A percentile compares a stretch with the other conserved stretches of the same genome.
phyloP scores from a whole-genome alignment of 2,113 vertebrate genomes.

The Psettodes erumei region DNA sequence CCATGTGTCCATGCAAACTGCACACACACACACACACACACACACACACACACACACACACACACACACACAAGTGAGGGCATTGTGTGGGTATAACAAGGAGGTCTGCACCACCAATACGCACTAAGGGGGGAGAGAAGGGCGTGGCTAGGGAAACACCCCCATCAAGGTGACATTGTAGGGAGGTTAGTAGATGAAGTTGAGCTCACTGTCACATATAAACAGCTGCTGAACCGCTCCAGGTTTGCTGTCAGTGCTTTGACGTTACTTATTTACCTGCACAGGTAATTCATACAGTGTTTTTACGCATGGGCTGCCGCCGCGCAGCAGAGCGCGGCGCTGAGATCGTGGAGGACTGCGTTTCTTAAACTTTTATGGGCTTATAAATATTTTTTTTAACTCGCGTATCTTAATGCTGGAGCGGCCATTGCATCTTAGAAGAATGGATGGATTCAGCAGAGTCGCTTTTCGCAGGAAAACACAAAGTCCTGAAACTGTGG shows the following conservation, averaged over 20 bases:
- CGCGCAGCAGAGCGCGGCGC: constrained; percentile 1
- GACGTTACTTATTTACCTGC: not conserved
- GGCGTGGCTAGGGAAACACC: constrained; percentile 36
- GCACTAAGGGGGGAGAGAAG: not conserved
- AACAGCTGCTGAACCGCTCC: not conserved
- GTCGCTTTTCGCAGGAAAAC: constrained; percentile 75
- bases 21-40: too few species aligned
- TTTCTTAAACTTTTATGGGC: not conserved
- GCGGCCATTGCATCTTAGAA: not conserved
- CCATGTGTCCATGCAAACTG: not conserved
- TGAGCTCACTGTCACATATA: not conserved
- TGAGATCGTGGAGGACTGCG: not conserved
- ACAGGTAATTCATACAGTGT: not conserved
- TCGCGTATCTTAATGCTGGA: constrained; percentile 53
- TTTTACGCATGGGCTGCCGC: not conserved
- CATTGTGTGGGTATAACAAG: not conserved
- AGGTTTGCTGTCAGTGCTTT: fast-evolving
- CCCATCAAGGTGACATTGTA: constrained; percentile 12
- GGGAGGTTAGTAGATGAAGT: not conserved
- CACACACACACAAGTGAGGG: not conserved
- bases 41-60: not conserved
- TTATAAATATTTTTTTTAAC: not conserved
- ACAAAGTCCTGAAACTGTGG: constrained; percentile 13
- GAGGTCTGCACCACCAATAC: not conserved
- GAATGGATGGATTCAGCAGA: constrained; percentile 74